A percentile compares a stretch with the other conserved stretches of the same genome.
Conservation (phyloP, 1,140 invertebrate species). For the Hirudo medicinalis region DNA sequence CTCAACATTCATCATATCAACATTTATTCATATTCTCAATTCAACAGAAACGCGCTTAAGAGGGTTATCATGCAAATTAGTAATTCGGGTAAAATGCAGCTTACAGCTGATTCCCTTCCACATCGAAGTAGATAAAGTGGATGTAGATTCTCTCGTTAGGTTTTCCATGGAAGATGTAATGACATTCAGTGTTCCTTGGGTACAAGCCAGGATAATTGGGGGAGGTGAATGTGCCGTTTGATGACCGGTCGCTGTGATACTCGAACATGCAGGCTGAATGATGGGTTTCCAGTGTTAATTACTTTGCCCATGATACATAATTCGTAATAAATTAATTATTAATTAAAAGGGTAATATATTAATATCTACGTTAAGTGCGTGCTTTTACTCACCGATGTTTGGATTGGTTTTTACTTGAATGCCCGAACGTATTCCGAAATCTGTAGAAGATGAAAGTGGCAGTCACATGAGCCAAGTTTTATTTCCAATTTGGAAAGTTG, state of each 20-base stretch:
- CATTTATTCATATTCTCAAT: no score
- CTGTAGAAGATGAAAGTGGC: constrained; percentile 22
- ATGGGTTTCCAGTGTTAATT: background rate
- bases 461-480: no score
- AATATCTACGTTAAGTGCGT: constrained; percentile 24
- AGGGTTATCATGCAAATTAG: no score
- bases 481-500: no score
- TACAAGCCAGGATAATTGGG: constrained; percentile 85
- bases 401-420: constrained; percentile 50
- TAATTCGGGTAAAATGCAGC: background rate
- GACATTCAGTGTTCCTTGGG: constrained; percentile 77
- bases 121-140: constrained; percentile 63
- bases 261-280: constrained; percentile 42
- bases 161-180: constrained; percentile 79
- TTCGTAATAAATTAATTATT: no score
- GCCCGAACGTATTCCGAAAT: constrained; percentile 30
- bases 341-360: no score
- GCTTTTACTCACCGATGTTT: constrained; percentile 54
- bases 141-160: constrained; percentile 65
- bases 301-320: no score
- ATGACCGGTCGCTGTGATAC: constrained; percentile 54
- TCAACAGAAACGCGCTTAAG: no score
- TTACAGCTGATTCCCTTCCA: constrained; percentile 7
- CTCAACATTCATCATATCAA: no score
- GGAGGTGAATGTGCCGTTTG: constrained; percentile 70